A percentile compares a stretch with the other conserved stretches of the same genome.
Evolutionary conservation across 2,888 invertebrate genomes (phyloP).

Genomic region (Crematogaster levior): DNA sequence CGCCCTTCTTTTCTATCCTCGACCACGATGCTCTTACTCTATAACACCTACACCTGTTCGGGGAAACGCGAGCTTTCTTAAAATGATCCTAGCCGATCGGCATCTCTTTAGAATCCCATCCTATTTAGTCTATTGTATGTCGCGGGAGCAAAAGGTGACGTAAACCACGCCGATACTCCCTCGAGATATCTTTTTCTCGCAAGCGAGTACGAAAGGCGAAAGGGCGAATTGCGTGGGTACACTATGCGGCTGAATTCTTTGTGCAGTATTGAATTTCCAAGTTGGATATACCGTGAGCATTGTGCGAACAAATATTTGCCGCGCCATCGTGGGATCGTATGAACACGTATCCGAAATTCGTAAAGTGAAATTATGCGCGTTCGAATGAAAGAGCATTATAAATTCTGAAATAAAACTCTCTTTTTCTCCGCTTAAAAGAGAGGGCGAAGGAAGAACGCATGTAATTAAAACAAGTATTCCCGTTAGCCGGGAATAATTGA

Average conservation of each 20-base stretch:
- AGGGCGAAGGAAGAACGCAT: background rate
- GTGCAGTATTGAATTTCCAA: constrained; percentile 44
- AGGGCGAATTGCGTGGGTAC: constrained; percentile 19
- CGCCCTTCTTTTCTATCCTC: constrained; percentile 35
- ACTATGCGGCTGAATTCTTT: constrained; percentile 25
- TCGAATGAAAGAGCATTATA: background rate
- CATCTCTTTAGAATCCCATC: constrained; percentile 26
- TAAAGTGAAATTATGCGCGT: constrained; percentile 7
- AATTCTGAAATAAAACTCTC: background rate
- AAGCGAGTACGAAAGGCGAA: background rate
- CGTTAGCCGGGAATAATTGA: constrained; percentile 38
- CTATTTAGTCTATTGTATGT: constrained; percentile 24
- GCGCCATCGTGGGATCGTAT: background rate
- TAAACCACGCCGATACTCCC: constrained; percentile 31
- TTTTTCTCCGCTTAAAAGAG: background rate
- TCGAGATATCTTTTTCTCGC: constrained; percentile 4
- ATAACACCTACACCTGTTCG: constrained; percentile 9
- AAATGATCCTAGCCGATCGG: constrained; percentile 20
- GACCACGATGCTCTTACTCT: constrained; percentile 17
- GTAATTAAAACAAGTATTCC: constrained; percentile 25
- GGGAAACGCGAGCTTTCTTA: constrained; percentile 15
- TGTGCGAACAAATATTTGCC: constrained; percentile 47
- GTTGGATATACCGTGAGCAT: constrained; percentile 28
- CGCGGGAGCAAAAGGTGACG: constrained; percentile 8
- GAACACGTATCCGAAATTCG: constrained; percentile 26